Evolutionary conservation across 2,113 vertebrate genomes (phyloP), one percentile per base, ranked within the genome.

Genomic region (Oreocharis arfaki): DNA sequence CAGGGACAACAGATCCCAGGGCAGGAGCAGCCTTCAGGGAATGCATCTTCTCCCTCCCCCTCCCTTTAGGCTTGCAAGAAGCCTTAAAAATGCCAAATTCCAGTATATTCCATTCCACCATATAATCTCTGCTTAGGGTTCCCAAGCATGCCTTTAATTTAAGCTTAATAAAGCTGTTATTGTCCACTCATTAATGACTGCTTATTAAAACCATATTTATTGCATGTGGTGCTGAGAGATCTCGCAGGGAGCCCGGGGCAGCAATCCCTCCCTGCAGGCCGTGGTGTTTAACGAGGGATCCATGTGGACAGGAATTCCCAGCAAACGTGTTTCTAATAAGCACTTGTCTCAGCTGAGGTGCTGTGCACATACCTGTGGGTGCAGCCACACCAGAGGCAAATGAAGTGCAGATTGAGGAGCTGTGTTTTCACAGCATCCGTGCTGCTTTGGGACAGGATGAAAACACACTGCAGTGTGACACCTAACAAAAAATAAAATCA

Each of bases 151-250:
- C 74, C 89, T 93, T 97, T 90, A 92, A 97, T 96, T 98, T 90
- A 84, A 87, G 77, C 69, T 96, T 95, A 94, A 97, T 96, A 97
- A 97, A 97, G 90, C 82, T 86, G 90, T 93, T 97, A 85, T 94
- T 97, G 91, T 96, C 91, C 76, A 57, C 59, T 95, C 91, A 93
- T 95, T 97, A 97, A 96, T 93, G 96, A 65, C 50, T 90, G 59
- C 81, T 96, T 95, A 97, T 97, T 96, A 95, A 95, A 97, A 93
- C 55, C 90, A 92, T 63, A 90, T 84, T 90, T 88, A 75, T 79
- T 75, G 64, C 94, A 35, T 20, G 12, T 3, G 37, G 90, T 67
- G 79, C 77, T 78, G 91, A 94, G 93, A 67, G 91, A 80, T 95
- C 94, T 92, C 10, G 22, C 52, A 39, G 77, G 32, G 67, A 32